Evolutionary conservation across 2,113 vertebrate species (phyloP).

Genomic region (Nothoprocta perdicaria): DNA sequence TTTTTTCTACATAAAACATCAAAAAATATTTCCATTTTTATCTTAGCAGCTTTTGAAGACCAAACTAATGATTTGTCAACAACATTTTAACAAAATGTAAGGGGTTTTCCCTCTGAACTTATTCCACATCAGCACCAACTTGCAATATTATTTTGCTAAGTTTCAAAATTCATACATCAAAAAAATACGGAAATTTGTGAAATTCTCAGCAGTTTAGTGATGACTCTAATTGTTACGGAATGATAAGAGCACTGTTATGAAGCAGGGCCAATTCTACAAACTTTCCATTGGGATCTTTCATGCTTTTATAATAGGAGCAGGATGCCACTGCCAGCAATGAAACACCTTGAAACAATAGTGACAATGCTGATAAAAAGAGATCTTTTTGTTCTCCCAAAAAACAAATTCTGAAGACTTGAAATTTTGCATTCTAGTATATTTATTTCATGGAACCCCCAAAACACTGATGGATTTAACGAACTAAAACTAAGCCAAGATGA

Average conservation of each 20-base stretch:
- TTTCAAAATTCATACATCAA: constrained; percentile 18
- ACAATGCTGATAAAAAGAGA: neutral
- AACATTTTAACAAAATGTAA: constrained; percentile 39
- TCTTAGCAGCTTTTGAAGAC: constrained; percentile 49
- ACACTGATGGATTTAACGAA: constrained; percentile 1
- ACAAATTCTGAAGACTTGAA: neutral
- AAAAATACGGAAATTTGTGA: constrained; percentile 24
- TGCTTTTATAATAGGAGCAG: neutral
- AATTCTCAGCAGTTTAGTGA: neutral
- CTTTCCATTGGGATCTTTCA: neutral
- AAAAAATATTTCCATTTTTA: constrained; percentile 10
- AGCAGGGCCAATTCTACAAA: neutral
- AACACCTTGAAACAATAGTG: neutral
- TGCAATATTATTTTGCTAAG: neutral
- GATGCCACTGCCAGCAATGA: neutral
- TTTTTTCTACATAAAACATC: neutral
- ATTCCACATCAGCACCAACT: constrained; percentile 25
- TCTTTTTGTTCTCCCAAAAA: neutral
- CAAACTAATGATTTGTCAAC: constrained; percentile 54
- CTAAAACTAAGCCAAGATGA: constrained; percentile 33
- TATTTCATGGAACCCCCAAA: neutral
- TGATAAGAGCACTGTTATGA: neutral
- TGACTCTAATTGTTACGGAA: constrained; percentile 1
- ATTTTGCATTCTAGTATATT: neutral
- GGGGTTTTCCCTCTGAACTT: constrained; percentile 11